Conservation (phyloP, 2,888 invertebrate species). For the Rugalucina vietnamica region DNA sequence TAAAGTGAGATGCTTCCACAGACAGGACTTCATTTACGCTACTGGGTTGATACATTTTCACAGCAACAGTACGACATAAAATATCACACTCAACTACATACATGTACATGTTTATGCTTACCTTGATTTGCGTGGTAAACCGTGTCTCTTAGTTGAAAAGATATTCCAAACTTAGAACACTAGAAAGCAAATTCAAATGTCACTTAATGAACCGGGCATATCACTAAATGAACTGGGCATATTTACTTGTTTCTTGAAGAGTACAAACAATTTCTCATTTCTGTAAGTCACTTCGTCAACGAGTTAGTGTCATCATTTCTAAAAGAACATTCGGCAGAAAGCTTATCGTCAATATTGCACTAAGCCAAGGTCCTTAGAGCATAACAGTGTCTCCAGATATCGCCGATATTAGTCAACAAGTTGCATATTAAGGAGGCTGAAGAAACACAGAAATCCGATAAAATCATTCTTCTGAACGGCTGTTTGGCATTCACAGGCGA, state of each 20-base stretch:
- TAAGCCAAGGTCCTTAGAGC: not conserved
- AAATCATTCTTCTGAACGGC: not conserved
- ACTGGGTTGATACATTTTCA: no score
- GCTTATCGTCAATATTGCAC: not conserved
- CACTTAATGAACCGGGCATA: not conserved
- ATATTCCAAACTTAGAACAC: not conserved
- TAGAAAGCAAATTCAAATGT: not conserved
- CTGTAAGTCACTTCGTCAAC: not conserved
- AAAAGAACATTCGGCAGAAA: not conserved
- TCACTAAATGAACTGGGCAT: not conserved
- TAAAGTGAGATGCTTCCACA: no score
- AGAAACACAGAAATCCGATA: conserved; percentile 4
- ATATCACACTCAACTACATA: no score
- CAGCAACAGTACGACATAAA: no score
- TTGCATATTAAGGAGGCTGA: not conserved
- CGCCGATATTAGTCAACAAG: conserved; percentile 4
- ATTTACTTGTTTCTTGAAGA: not conserved
- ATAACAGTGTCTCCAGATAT: not conserved
- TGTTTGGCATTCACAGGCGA: not conserved
- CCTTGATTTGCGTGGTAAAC: no score
- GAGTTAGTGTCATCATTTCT: not conserved
- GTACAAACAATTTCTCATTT: not conserved
- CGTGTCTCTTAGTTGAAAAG: no score
- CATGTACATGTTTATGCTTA: no score
- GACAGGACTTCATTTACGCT: no score